Percentiles rank a stretch among this genome's conserved stretches.
Evolutionary conservation across 2,113 vertebrate species (phyloP).

Genomic region (Muscicapa adusta): DNA sequence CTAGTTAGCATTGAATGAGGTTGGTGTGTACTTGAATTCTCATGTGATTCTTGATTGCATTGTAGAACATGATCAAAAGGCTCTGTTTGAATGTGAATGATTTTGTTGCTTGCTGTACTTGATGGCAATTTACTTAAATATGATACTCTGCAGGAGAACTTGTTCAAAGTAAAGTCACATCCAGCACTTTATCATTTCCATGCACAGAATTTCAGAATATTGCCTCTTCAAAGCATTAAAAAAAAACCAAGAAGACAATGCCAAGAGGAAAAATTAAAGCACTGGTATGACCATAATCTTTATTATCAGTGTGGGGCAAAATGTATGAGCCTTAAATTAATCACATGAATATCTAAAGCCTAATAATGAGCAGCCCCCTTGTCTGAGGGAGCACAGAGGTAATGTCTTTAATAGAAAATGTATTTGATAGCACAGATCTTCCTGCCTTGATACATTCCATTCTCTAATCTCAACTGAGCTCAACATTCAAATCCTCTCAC

Average conservation of each 20-base stretch:
- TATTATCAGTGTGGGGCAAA: conserved; percentile 14
- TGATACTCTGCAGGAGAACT: conserved; percentile 78
- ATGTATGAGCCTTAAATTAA: conserved; percentile 23
- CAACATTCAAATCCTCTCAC: neutral
- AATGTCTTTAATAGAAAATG: conserved; percentile 23
- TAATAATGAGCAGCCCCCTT: conserved; percentile 26
- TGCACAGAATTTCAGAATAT: conserved; percentile 66
- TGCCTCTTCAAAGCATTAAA: conserved; percentile 66
- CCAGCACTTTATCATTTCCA: conserved; percentile 78
- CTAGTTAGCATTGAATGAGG: conserved; percentile 61
- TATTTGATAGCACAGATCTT: conserved; percentile 8
- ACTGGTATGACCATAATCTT: neutral
- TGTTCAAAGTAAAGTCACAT: conserved; percentile 76
- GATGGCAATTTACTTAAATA: conserved; percentile 80
- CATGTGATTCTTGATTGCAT: conserved; percentile 76
- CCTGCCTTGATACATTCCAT: neutral
- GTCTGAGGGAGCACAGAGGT: neutral
- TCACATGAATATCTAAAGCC: conserved; percentile 22
- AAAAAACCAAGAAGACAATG: conserved; percentile 19
- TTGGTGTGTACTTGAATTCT: conserved; percentile 58
- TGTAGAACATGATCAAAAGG: conserved; percentile 78
- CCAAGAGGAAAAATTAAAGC: conserved; percentile 47
- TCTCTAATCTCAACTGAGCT: neutral
- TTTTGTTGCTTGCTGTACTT: conserved; percentile 68
- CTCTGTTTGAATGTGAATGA: conserved; percentile 68